Base-by-base conservation (phyloP, 2,113 vertebrate species). In the Acrocephalus arundinaceus region DNA sequence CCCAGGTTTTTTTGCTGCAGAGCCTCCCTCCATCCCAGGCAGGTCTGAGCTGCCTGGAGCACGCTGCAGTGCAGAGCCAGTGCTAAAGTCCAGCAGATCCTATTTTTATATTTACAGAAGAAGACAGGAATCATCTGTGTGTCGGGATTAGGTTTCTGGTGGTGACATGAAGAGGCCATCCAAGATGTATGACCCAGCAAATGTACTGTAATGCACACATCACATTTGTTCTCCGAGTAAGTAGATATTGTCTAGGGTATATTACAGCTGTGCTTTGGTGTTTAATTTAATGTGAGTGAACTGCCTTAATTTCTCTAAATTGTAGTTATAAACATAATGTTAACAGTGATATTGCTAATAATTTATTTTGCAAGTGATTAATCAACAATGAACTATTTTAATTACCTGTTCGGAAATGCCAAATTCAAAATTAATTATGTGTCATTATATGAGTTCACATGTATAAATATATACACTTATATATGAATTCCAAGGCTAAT, bases 301-400 rank as follows among this genome's bases (percentile, higher is more conserved):
- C 93, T 87, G 87, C 87, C 94, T 96, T 97, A 96, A 97, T 97
- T 96, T 91, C 95, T 89, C 92, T 77, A 95, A 95, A 97, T 96
- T 91, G 96, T 96, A 30, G 43, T 41, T 75, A 95, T 74, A 96
- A 90, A 92, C 95, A 95, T 91, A 86, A 93, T 28, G 68, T 55
- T 85, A 73, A 87, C 90, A 74, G 92, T 91, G 85, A 87, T 91
- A 48, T 41, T 75, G 85, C 94, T 92, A 90, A 95, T 78, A 62
- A 75, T 97, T 96, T 96, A 94, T 96, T 97, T 96, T 35, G 54
- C 75, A 83, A 45, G 14, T 83, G 93, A 96, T 91, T 97, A 94
- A 91, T 94, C 76, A 96, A 96, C 87, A 89, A 91, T 82, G 85
- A 94, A 77, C 90, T 90, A 83, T 89, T 97, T 97, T 96, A 93